Base-by-base conservation (phyloP, 2,888 invertebrate species). In the Dinocampus coccinellae region DNA sequence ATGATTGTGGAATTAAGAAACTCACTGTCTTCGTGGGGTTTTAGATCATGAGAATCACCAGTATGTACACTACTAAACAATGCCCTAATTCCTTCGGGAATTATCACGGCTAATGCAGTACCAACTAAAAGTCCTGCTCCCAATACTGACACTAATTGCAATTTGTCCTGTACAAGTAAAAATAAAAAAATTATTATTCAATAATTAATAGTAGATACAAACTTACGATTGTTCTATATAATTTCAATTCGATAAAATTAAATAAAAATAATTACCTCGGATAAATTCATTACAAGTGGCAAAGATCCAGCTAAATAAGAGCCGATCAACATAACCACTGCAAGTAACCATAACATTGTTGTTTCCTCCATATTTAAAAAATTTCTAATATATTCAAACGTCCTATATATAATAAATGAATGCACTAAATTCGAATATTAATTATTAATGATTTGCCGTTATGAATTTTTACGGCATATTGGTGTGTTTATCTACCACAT, bases 111-210 rank as follows among this genome's bases (percentile, higher is more conserved):
- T 36, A 99, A 88, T 0, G 99, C 98, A 33, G 99, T 99, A 1
- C 99, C 99, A 0, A 99, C 98, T 0, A 99, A 90, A 7, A 99
- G 90, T 0, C 99, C 99, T 7, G 99, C 99, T 66, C 99, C 99
- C 76, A 99, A 92, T 13, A 98, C 95, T 33, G 98, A 97, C 39
- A 98, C 94, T 82, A 96, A 91, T 84, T 97, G 95, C 36, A 99
- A 89, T 87, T 97, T 98, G 73, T 96, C 96, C 98, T 99, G 87
- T 76, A 82, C 75, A 78, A 77, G 77, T 22, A 63, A 55, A 6
- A 1, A 53, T 16, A 61, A 60, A 29, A 29, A 4, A 29, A 29
- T 29, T 61, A 33, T 29, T 24, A 42, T 69, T 60, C 10, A 11
- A 26, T 34, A 39, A 47, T n/a, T 16, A 63, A 52, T 36, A 73